Conservation (phyloP, 2,888 invertebrate genomes). For the Xylophagus ater region DNA sequence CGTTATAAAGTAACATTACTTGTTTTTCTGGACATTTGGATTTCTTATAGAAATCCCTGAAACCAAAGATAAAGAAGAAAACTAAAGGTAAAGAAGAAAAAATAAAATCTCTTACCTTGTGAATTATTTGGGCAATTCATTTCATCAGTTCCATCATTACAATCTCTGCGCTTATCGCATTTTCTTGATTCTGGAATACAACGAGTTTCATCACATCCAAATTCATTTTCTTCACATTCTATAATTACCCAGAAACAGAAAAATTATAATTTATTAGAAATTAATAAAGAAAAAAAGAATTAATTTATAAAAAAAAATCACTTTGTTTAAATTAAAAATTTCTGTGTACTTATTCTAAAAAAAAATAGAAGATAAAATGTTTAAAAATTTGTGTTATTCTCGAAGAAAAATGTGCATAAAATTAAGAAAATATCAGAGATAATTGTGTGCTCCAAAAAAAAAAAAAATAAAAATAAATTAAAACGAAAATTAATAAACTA, state of each 20-base stretch:
- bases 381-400: not conserved
- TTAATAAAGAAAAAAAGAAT: too few species aligned
- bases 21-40: too few species aligned
- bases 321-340: not conserved
- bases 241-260: not conserved
- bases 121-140: conserved; percentile 42
- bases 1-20: too few species aligned
- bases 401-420: too few species aligned
- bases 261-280: not conserved
- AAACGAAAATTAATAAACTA: conserved; percentile 9
- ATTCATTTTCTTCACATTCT: conserved; percentile 38
- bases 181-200: conserved; percentile 45
- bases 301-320: not conserved
- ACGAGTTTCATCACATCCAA: conserved; percentile 49
- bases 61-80: not conserved
- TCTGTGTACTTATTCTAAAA: not conserved
- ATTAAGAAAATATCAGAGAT: not conserved
- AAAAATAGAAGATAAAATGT: conserved; percentile 4
- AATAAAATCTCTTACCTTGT: not conserved
- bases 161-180: conserved; percentile 51
- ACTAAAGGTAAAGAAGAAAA: not conserved
- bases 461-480: conserved; percentile 9
- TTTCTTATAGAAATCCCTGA: not conserved
- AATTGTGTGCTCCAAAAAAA: not conserved
- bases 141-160: conserved; percentile 58